phyloP scores from a whole-genome alignment of 2,888 invertebrate genomes.

The Parnassius orleans region DNA sequence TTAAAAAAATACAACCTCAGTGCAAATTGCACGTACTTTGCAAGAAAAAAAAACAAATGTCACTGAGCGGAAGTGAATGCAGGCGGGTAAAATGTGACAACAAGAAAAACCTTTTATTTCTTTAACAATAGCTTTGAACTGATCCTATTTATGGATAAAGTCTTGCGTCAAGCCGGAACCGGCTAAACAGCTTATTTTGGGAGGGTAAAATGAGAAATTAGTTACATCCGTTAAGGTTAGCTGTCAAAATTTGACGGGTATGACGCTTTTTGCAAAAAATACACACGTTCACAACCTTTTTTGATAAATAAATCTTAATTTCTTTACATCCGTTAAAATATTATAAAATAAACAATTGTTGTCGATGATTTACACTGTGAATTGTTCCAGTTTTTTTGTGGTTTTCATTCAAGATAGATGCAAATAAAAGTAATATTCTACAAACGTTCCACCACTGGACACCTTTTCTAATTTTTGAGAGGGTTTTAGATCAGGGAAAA shows the following conservation, averaged over 20 bases:
- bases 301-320: no score
- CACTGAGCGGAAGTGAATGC: slow-evolving; percentile 30
- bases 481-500: no score
- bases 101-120: slow-evolving; percentile 35
- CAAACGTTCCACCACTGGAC: no score
- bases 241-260: slow-evolving; percentile 42
- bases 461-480: no score
- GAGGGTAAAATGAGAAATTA: slow-evolving; percentile 43
- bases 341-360: no score
- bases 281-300: slow-evolving; percentile 19
- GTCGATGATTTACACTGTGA: no score
- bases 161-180: slow-evolving; percentile 46
- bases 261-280: slow-evolving; percentile 39
- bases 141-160: slow-evolving; percentile 36
- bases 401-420: no score
- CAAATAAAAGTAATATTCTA: no score
- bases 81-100: slow-evolving; percentile 32
- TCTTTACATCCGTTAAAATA: no score
- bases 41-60: slow-evolving; percentile 28
- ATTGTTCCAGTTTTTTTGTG: no score
- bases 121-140: slow-evolving; percentile 33
- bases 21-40: slow-evolving; percentile 20
- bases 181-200: slow-evolving; percentile 44
- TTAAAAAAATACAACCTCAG: slow-evolving; percentile 6
- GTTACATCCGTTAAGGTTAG: slow-evolving; percentile 43